These are phyloP conservation scores for Elysia crispata DNA, from an alignment of 2,888 invertebrate genomes.

Conservation along the genomic window DNA sequence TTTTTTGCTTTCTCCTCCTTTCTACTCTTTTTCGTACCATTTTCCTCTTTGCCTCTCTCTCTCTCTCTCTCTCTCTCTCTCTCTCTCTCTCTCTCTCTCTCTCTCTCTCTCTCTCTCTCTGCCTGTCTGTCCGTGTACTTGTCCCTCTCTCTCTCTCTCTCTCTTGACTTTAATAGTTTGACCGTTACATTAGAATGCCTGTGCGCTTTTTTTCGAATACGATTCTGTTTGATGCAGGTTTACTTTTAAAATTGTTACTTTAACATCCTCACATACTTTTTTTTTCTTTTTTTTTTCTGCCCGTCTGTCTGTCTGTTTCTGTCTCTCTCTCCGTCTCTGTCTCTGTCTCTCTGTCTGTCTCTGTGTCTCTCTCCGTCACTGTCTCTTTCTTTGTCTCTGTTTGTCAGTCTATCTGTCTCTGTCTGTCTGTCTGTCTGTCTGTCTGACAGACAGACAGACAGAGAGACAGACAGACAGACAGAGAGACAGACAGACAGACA, in stretches of 20 bases:
- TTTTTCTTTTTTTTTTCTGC: too few species aligned
- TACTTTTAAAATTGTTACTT: too few species aligned
- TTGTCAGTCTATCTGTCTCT: not conserved
- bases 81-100: conserved; percentile 1
- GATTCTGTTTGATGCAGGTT: too few species aligned
- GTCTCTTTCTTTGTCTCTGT: too few species aligned
- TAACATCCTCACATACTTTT: too few species aligned
- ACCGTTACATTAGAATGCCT: too few species aligned
- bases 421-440: not conserved
- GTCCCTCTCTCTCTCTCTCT: not conserved
- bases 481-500: not conserved
- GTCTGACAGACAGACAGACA: not conserved
- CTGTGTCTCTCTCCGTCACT: not conserved
- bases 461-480: not conserved
- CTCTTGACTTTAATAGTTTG: too few species aligned
- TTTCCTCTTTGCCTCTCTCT: conserved; percentile 6
- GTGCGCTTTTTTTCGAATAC: too few species aligned
- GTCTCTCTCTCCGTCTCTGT: not conserved
- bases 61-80: not conserved
- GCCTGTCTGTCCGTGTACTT: not conserved
- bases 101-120: conserved; percentile 1
- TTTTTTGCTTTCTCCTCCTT: too few species aligned
- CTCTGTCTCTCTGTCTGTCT: not conserved
- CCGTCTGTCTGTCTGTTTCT: too few species aligned
- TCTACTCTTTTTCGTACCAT: not conserved